Evolutionary conservation across 1,140 invertebrate species (phyloP).

Genomic region (Sycophila sp.): DNA sequence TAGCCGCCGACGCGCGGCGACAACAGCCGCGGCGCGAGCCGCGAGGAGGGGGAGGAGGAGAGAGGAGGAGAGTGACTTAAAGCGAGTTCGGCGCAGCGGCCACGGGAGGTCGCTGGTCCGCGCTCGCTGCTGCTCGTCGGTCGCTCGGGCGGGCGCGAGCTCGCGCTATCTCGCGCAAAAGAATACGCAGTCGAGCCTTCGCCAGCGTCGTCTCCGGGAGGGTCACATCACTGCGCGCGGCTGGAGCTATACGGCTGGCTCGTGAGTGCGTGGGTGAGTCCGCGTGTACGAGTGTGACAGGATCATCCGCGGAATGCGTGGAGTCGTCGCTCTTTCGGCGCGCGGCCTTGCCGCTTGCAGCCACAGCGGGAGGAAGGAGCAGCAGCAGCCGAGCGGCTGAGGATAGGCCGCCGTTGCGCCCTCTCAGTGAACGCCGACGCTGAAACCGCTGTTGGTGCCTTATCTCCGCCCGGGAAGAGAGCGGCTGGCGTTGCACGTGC

Average conservation of each 20-base stretch:
- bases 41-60: too few relatives aligned
- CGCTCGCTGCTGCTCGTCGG: not conserved
- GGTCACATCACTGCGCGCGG: not conserved
- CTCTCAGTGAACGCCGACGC: not conserved
- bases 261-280: not conserved
- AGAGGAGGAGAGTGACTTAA: not conserved
- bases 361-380: too few relatives aligned
- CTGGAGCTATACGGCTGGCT: not conserved
- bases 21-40: not conserved
- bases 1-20: not conserved
- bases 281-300: not conserved
- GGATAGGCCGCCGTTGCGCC: not conserved
- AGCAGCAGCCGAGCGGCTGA: too few relatives aligned
- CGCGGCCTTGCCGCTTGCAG: not conserved
- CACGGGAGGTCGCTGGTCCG: constrained; percentile 23
- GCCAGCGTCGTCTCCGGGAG: not conserved
- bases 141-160: not conserved
- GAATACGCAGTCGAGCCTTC: constrained; percentile 18
- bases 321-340: too few relatives aligned
- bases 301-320: too few relatives aligned
- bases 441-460: not conserved
- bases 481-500: not conserved
- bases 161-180: not conserved
- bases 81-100: constrained; percentile 17
- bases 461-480: not conserved